Percentiles rank a stretch among this genome's conserved stretches.
These are phyloP conservation scores for Tubulanus polymorphus DNA, from an alignment of 2,888 invertebrate genomes.

Conservation along the genomic window DNA sequence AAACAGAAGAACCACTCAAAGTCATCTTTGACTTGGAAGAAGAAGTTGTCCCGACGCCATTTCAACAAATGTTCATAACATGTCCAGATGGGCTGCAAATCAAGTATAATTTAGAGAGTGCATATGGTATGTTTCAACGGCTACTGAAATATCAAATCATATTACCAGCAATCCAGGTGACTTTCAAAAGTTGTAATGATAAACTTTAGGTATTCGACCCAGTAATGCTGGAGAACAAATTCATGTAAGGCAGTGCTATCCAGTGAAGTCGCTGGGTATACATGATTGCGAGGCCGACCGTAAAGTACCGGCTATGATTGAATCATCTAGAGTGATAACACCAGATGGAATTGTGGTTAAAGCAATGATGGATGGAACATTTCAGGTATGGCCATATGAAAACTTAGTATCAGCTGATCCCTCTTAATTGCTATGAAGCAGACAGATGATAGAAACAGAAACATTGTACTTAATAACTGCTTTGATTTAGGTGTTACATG, in stretches of 20 bases:
- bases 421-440: too few relatives aligned
- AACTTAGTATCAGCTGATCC: too few relatives aligned
- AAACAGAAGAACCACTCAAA: not conserved
- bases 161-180: too few relatives aligned
- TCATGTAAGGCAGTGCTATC: slow-evolving; percentile 47
- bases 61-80: slow-evolving; percentile 46
- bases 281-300: slow-evolving; percentile 39
- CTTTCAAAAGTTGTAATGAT: too few relatives aligned
- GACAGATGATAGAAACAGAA: too few relatives aligned
- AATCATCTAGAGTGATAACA: slow-evolving; percentile 43
- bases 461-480: too few relatives aligned
- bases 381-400: slow-evolving; percentile 46
- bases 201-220: too few relatives aligned
- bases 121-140: slow-evolving; percentile 41
- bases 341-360: slow-evolving; percentile 50
- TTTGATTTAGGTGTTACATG: slow-evolving; percentile 37
- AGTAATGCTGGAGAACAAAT: too few relatives aligned
- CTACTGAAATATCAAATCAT: too few relatives aligned
- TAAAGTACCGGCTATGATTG: slow-evolving; percentile 32
- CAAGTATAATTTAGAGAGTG: slow-evolving; percentile 41
- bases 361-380: slow-evolving; percentile 46
- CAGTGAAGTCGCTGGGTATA: slow-evolving; percentile 39
- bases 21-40: slow-evolving; percentile 4
- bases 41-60: slow-evolving; percentile 27
- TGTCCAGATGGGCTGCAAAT: slow-evolving; percentile 49